Evolutionary conservation across 2,888 invertebrate genomes (phyloP).

Genomic region (Cordilura impudica): DNA sequence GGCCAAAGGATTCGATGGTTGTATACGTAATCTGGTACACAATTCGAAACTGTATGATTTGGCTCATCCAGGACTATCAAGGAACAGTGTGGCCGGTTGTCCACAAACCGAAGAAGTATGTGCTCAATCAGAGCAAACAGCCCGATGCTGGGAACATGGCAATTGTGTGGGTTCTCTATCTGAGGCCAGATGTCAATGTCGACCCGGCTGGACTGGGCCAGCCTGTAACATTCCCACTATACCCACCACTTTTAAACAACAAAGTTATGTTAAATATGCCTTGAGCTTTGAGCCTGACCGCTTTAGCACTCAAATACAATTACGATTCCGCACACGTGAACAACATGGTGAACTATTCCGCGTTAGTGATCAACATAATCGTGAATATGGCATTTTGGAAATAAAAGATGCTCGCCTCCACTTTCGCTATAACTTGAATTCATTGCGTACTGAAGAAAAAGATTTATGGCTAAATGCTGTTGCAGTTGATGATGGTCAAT

Average conservation of each 20-base stretch:
- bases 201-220: constrained; percentile 96
- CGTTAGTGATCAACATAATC: constrained; percentile 94
- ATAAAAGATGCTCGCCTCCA: constrained; percentile 93
- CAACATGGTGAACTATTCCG: constrained; percentile 95
- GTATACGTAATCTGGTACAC: constrained; percentile 95
- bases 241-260: constrained; percentile 94
- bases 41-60: constrained; percentile 97
- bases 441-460: constrained; percentile 91
- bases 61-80: constrained; percentile 92
- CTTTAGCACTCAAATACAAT: constrained; percentile 94
- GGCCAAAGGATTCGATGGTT: constrained; percentile 95
- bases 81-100: constrained; percentile 93
- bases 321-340: constrained; percentile 95
- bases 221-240: constrained; percentile 91
- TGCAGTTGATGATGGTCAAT: constrained; percentile 95
- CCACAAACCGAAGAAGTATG: constrained; percentile 95
- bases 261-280: constrained; percentile 98
- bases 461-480: constrained; percentile 94
- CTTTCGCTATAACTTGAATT: constrained; percentile 95
- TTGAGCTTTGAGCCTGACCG: constrained; percentile 95
- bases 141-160: constrained; percentile 95
- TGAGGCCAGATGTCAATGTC: constrained; percentile 94
- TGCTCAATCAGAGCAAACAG: constrained; percentile 90
- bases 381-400: constrained; percentile 95
- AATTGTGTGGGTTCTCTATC: constrained; percentile 94